Evolutionary conservation across 2,113 vertebrate species (phyloP), one percentile per base, ranked within the genome.

Genomic region (Gallinago undulata): DNA sequence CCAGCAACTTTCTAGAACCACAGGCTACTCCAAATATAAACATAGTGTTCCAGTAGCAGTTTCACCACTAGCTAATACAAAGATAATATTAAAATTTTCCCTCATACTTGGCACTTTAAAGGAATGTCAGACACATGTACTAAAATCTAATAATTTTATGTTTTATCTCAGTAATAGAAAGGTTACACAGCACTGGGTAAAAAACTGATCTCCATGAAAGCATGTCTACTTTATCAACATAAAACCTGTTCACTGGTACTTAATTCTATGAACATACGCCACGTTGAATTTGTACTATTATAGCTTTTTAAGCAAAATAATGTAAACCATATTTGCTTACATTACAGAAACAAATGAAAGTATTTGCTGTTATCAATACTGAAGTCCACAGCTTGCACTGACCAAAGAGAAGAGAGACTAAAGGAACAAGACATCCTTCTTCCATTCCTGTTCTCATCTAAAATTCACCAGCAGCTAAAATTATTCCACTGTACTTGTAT

Each of bases 41-140:
- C 9, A 17, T 3, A 1, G 13, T 63, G 8, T 82, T 72, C n/a
- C 33, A 59, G 48, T 31, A 79, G 75, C 18, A 63, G 33, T 37
- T 41, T 14, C 41, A 62, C 13, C 24, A 48, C 45, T 73, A 88
- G 60, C 23, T 84, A 66, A 43, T 48, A 33, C 18, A 57, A 56
- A 6, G 6, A 37, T 13, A 68, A 21, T 35, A 78, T 45, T 66
- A 86, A 66, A 43, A 53, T 66, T 76, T 76, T n/a, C 4, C 1
- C 9, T 81, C 37, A 55, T 55, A 35, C 8, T 48, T 5, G 3
- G 39, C 35, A 86, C 4, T 7, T 47, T 73, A 37, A 45, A 70
- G 30, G 17, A 80, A 1, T 53, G 62, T 45, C 41, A 93, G 30
- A 48, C 18, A 4, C 0, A 0, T 13, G 23, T 35, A n/a, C 28